Base-by-base conservation (phyloP, 2,888 invertebrate genomes). In the Clanis bilineata region DNA sequence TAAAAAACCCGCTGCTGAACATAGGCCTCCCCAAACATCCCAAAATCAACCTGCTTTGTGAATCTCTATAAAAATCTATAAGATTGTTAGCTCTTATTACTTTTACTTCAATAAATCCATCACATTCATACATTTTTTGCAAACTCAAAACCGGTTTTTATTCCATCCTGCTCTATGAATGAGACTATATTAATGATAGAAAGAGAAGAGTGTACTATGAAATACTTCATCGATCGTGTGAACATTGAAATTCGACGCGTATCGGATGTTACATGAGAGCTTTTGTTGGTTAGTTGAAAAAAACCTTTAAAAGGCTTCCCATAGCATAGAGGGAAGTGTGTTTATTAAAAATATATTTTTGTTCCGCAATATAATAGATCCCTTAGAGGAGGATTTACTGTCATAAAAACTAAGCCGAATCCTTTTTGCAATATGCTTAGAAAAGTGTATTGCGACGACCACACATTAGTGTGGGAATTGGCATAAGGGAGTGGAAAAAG, bases 211-310 rank as follows among this genome's bases (percentile, higher is more conserved):
- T 32, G 3, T 23, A 25, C 10, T 45, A 3, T 9, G 32, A 51
- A 51, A 51, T 32, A 51, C 51, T 51, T 32, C 18, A 32, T 51
- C 18, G 51, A 51, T 51, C 51, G 51, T 51, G 51, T 51, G 51
- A 51, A 51, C 51, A 51, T 45, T n/a, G 51, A 51, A 51, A 51
- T 51, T 51, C 51, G 51, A 32, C 7, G 28, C 51, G 51, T 18
- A 32, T 51, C 51, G 51, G 51, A 51, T 51, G 51, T 32, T 32
- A 51, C 51, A 32, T 18, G 51, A 51, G 51, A 51, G 32, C 28
- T 5, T 28, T 51, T 32, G 51, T 51, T 5, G 15, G 15, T 28
- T 18, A 32, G 28, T 51, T 28, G 28, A 51, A 10, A 18, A 32
- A 51, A 51, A 32, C 18, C 18, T 51, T 22, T 22, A 32, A 47